Conservation (phyloP, 2,797 vertebrate species). For the Furcifer pardalis region DNA sequence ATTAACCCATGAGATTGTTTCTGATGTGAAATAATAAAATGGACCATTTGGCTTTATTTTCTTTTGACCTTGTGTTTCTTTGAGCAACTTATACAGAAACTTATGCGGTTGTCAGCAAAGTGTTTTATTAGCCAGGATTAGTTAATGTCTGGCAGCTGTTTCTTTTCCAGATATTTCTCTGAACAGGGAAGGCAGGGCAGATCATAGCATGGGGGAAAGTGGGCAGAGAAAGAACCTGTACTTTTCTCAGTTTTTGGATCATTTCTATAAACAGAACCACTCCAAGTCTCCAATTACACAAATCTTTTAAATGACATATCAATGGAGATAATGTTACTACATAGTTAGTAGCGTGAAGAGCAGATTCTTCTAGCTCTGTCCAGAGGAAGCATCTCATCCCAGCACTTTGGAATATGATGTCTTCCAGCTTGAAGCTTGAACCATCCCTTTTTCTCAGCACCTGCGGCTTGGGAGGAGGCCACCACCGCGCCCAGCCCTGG, state of each 20-base stretch:
- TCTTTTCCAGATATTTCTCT: not conserved
- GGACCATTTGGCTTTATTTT: slow-evolving; percentile 70
- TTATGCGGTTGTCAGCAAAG: slow-evolving; percentile 23
- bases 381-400: no score
- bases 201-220: not conserved
- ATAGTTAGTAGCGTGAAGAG: not conserved
- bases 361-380: no score
- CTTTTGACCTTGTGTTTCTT: slow-evolving; percentile 59
- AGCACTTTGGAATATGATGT: no score
- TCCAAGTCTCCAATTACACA: not conserved
- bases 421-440: not conserved
- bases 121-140: not conserved
- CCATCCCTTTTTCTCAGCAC: no score
- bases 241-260: not conserved
- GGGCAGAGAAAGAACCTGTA: not conserved
- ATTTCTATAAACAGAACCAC: not conserved
- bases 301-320: not conserved
- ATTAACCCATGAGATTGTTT: not conserved
- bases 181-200: not conserved
- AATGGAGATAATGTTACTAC: not conserved
- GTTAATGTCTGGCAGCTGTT: not conserved
- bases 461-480: no score
- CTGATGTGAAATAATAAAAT: slow-evolving; percentile 61
- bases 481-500: no score
- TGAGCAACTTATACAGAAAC: slow-evolving; percentile 37